Evolutionary conservation across 2,888 invertebrate species (phyloP).

Genomic region (Strigamia maritima): DNA sequence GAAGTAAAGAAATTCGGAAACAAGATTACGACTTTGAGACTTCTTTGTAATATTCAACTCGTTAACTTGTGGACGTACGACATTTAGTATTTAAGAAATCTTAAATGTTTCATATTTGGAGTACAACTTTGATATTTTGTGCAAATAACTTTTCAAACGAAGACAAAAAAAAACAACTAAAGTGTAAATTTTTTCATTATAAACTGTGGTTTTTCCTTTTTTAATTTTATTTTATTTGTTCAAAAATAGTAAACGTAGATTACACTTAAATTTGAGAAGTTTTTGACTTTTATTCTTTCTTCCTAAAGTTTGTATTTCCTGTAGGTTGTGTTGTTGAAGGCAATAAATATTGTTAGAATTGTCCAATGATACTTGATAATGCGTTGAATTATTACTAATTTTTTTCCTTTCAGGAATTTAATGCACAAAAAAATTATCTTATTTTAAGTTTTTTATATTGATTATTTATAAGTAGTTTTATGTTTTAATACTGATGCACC

Average conservation of each 20-base stretch:
- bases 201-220: background rate
- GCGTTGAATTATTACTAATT: background rate
- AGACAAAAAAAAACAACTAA: background rate
- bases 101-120: conserved; percentile 31
- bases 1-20: background rate
- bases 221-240: background rate
- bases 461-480: too few species aligned
- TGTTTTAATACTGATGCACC: too few species aligned
- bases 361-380: background rate
- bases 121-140: conserved; percentile 34
- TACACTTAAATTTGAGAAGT: conserved; percentile 1
- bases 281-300: background rate
- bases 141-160: conserved; percentile 30
- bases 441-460: too few species aligned
- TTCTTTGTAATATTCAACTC: conserved; percentile 17
- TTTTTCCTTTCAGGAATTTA: too few species aligned
- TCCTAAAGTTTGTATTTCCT: conserved; percentile 28
- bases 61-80: conserved; percentile 16
- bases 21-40: background rate
- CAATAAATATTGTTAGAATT: conserved; percentile 31
- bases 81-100: conserved; percentile 30
- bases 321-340: conserved; percentile 32
- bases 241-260: background rate
- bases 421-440: too few species aligned
- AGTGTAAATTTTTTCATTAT: conserved; percentile 26